Evolutionary conservation across 2,797 vertebrate species (phyloP).

Genomic region (Peromyscus eremicus): DNA sequence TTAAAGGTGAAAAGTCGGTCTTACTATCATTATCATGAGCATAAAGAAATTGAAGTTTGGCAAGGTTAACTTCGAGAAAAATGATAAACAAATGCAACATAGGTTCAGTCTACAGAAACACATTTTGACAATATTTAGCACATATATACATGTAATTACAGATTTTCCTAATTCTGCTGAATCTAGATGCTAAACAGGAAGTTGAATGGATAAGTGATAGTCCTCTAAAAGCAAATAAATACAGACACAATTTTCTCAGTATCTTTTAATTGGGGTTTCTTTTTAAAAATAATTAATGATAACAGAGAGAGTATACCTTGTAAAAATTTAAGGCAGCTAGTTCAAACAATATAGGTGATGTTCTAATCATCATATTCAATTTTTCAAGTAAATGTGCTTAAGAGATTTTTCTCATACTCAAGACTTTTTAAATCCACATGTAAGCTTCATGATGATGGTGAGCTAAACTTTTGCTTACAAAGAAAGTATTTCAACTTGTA

Average conservation of each 20-base stretch:
- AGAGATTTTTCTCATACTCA: background rate
- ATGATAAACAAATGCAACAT: slow-evolving; percentile 9
- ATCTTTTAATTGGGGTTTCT: background rate
- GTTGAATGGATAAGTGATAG: background rate
- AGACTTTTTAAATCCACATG: background rate
- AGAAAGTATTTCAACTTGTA: slow-evolving; percentile 20
- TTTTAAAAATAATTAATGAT: slow-evolving; percentile 37
- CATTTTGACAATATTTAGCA: background rate
- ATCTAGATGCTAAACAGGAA: background rate
- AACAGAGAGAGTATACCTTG: slow-evolving; percentile 8
- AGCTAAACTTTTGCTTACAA: background rate
- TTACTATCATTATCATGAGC: slow-evolving; percentile 6
- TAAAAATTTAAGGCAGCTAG: slow-evolving; percentile 28
- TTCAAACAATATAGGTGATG: background rate
- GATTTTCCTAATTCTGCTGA: slow-evolving; percentile 45
- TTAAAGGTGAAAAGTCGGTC: slow-evolving; percentile 30
- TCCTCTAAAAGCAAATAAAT: slow-evolving; percentile 6
- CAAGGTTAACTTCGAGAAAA: slow-evolving; percentile 25
- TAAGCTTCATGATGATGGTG: background rate
- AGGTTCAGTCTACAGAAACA: background rate
- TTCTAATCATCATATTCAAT: slow-evolving; percentile 36
- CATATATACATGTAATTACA: background rate
- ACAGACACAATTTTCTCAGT: slow-evolving; percentile 45
- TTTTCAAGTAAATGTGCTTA: slow-evolving; percentile 59
- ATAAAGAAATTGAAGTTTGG: slow-evolving; percentile 33